Evolutionary conservation across 92 coral and sea anemone genomes (phyloP), one percentile per base, ranked within the genome.

Genomic region (Heteractis magnifica): DNA sequence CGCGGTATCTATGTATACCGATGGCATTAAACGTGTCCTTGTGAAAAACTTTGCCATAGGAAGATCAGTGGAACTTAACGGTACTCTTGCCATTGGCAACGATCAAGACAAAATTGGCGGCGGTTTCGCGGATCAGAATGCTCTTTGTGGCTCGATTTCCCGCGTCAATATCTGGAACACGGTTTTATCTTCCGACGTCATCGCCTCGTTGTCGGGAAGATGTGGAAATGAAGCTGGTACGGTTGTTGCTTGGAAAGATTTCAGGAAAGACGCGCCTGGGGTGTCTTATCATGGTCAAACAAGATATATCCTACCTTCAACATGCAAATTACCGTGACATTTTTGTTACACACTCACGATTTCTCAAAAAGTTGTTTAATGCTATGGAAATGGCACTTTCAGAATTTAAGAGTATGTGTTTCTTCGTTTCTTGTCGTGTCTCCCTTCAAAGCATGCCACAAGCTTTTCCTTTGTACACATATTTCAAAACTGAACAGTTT

Each of bases 141-240:
- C 96, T 51, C 87, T 85, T 64, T 86, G 77, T 13, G 96, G 96
- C 4, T 82, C 71, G 4, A 88, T 92, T 60, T 79, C 94, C 13
- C 78, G 86, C 53, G 82, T 92, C n/a, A 92, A 92, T 75, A 41
- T 92, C 52, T 92, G 96, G 96, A 87, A 85, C 74, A 56, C 72
- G 18, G 92, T 86, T 6, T 58, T 92, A 26, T 55, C 92, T 3
- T 19, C 78, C 3, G 80, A 88, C 12, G 55, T 79, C 9, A 84
- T 90, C 51, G 55, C 48, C 51, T 68, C 53, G 56, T 85, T 90
- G 9, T 19, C 70, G 18, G 74, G 72, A 21, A 84, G 68, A 13
- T 92, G 96, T 23, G 92, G 94, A 20, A 89, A 80, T 58, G 96
- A 88, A 76, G 86, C 65, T 60, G 96, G 96, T 4, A 79, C 85